Evolutionary conservation across 2,888 invertebrate genomes (phyloP), one percentile per base, ranked within the genome.

Genomic region (Apoda limacodes): DNA sequence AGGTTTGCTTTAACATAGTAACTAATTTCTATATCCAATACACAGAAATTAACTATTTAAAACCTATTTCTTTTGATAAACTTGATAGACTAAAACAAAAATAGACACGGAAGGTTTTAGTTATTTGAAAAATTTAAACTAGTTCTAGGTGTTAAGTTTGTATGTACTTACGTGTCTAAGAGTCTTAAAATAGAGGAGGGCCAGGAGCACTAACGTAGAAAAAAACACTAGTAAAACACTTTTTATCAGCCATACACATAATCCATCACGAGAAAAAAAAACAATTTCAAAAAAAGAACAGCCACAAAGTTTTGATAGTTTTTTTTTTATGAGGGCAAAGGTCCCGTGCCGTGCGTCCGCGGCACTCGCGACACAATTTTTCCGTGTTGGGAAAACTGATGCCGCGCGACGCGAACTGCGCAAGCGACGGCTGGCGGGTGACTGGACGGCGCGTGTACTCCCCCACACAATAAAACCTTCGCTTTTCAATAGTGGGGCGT

Each of bases 301-400:
- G 30, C 21, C 39, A 37, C 42, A 37, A 31, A 25, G 34, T 33
- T 42, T 34, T 34, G 31, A 27, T 31, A 40, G 43, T 39, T 33
- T 37, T 36, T 35, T 39, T 35, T 36, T 35, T 27, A 28, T n/a
- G 12, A 14, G 32, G 29, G 13, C 19, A 28, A 32, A 21, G 17
- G 24, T 42, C 22, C 40, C 32, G 17, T 12, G 17, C 19, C 24
- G 13, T 28, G 13, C 31, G 33, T 37, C 39, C 43, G 48, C 48
- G 46, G 53, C 61, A 65, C 61, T 61, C 74, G 69, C 75, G 75
- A 68, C 75, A 75, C 72, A 66, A 74, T 72, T 76, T 76, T 76
- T 72, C 75, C 69, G 58, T 51, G 39, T 42, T 35, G 37, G 45
- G 53, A 68, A 72, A 76, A 74, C 71, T 74, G 55, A 50, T 67